phyloP scores from a whole-genome alignment of 2,888 invertebrate genomes.

The Mimachlamys varia region DNA sequence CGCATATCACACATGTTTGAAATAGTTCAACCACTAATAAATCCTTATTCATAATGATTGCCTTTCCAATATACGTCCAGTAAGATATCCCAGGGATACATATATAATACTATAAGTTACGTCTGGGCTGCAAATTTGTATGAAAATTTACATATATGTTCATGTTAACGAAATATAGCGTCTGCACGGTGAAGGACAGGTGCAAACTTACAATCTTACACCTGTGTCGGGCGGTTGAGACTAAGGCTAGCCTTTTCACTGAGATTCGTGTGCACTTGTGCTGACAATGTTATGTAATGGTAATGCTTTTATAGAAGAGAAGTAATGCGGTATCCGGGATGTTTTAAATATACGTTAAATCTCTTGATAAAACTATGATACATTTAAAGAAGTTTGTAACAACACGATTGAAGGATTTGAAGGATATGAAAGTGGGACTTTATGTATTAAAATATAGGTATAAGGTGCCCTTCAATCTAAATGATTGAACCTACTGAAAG shows the following conservation, averaged over 20 bases:
- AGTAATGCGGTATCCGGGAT: neutral
- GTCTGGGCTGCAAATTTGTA: neutral
- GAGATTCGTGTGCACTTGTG: neutral
- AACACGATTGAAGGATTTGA: neutral
- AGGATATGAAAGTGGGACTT: too few species aligned
- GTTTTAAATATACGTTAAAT: neutral
- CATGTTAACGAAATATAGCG: neutral
- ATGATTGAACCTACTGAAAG: too few species aligned
- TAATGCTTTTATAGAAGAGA: neutral
- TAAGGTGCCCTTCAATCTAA: too few species aligned
- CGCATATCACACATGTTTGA: neutral
- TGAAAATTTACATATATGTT: neutral
- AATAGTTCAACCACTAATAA: conserved; percentile 17
- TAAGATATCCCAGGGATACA: neutral
- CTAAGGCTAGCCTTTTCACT: neutral
- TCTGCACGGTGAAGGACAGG: neutral
- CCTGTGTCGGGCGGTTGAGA: neutral
- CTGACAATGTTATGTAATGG: neutral
- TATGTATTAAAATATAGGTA: neutral
- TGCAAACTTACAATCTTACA: neutral
- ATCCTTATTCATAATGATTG: neutral
- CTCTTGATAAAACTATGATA: neutral
- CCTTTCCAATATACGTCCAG: neutral
- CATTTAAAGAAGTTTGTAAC: neutral
- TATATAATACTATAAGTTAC: neutral